These are phyloP conservation scores for Eulacestoma nigropectus DNA, from an alignment of 2,113 vertebrate genomes.

Conservation along the genomic window DNA sequence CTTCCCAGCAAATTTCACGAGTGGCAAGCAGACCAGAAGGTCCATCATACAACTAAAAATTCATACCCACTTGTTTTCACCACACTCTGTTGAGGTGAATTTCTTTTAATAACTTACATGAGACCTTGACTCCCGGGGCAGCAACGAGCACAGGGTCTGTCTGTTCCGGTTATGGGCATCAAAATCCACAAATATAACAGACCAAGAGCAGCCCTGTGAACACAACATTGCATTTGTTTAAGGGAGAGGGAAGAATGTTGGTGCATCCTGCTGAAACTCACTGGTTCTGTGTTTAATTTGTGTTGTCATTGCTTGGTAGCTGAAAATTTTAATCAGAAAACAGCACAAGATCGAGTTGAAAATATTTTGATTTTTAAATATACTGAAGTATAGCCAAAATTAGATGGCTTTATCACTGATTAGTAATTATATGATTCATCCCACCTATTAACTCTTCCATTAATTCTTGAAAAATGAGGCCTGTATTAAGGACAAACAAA, in stretches of 20 bases:
- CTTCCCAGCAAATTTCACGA: not conserved
- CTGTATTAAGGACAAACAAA: not conserved
- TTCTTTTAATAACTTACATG: conserved; percentile 81
- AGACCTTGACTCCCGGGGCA: conserved; percentile 93
- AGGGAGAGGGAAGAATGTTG: not conserved
- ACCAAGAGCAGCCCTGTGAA: conserved; percentile 96
- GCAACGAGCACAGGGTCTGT: conserved; percentile 89
- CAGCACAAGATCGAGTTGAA: not conserved
- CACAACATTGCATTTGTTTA: not conserved
- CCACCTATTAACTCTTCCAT: not conserved
- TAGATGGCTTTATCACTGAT: not conserved
- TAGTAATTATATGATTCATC: not conserved
- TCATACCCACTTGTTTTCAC: not conserved
- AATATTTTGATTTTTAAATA: not conserved
- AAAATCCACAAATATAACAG: conserved; percentile 97
- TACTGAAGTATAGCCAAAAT: not conserved
- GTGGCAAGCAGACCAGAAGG: not conserved
- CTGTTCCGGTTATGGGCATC: conserved; percentile 97
- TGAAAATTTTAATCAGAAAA: not conserved
- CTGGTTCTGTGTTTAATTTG: not conserved
- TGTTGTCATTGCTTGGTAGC: not conserved
- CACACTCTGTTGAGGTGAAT: not conserved
- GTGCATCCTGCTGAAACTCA: not conserved
- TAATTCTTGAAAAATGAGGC: not conserved
- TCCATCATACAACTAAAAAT: not conserved